Percentiles rank a stretch among this genome's conserved stretches.
Evolutionary conservation across 2,113 vertebrate species (phyloP).

Genomic region (Meriones unguiculatus): DNA sequence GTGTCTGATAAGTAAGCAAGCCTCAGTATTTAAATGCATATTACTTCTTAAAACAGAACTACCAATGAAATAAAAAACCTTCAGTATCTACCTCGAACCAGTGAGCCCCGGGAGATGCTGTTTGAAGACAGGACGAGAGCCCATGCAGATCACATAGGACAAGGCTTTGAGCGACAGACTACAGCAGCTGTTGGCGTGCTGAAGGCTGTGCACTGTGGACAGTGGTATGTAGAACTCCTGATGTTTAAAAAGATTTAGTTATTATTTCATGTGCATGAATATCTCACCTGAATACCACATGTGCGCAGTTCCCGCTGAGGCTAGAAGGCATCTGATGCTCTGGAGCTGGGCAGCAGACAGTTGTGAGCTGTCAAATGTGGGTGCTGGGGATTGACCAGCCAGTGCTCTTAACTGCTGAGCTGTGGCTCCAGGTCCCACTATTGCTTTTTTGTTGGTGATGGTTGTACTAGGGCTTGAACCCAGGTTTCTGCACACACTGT

Average conservation of each 20-base stretch:
- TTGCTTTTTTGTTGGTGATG: not conserved
- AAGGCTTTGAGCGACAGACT: constrained; percentile 97
- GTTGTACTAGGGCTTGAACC: not conserved
- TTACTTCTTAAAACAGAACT: constrained; percentile 88
- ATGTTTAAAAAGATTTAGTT: not conserved
- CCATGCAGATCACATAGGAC: constrained; percentile 98
- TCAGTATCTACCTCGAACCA: constrained; percentile 98
- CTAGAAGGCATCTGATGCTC: not conserved
- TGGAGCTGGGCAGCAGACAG: not conserved
- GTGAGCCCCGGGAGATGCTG: constrained; percentile 97
- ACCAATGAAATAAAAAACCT: constrained; percentile 99
- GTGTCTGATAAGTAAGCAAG: not conserved
- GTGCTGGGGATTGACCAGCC: not conserved
- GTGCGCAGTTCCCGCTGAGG: not conserved
- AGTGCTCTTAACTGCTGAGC: not conserved
- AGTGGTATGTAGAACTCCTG: constrained; percentile 88
- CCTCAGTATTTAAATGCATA: not conserved
- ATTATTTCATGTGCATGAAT: not conserved
- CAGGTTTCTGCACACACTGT: not conserved
- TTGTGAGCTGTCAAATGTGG: not conserved
- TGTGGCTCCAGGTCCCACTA: not conserved
- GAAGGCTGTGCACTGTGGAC: constrained; percentile 94
- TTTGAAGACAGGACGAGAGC: constrained; percentile 98
- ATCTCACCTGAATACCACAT: not conserved
- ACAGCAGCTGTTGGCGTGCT: constrained; percentile 97